Percentiles rank a stretch among this genome's conserved stretches.
phyloP scores from a whole-genome alignment of 2,113 vertebrate genomes.

The Apaloderma vittatum region DNA sequence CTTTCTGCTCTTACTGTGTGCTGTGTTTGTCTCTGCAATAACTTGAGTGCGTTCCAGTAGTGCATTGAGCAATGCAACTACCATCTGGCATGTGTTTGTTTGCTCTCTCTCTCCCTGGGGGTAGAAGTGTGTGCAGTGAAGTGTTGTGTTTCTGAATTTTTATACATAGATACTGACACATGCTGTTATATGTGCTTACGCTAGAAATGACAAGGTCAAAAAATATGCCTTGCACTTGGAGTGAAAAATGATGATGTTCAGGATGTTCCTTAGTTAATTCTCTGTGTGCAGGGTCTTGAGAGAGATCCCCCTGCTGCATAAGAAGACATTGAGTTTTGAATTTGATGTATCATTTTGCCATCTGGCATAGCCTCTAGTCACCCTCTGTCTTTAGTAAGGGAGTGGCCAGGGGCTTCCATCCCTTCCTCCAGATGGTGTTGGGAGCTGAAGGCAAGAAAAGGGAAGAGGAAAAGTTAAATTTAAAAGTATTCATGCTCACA shows the following conservation, averaged over 20 bases:
- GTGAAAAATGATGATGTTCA: neutral
- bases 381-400: neutral
- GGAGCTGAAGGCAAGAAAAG: slow-evolving; percentile 1
- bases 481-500: slow-evolving; percentile 24
- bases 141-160: slow-evolving; percentile 55
- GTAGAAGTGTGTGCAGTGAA: slow-evolving; percentile 36
- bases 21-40: slow-evolving; percentile 14
- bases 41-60: slow-evolving; percentile 44
- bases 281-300: neutral
- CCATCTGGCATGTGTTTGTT: slow-evolving; percentile 68
- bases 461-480: slow-evolving; percentile 42
- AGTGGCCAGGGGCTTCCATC: slow-evolving; percentile 36
- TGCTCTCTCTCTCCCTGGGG: neutral
- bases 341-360: neutral
- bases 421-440: slow-evolving; percentile 52
- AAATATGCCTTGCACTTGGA: neutral
- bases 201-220: slow-evolving; percentile 56
- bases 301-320: neutral
- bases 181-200: neutral
- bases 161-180: neutral
- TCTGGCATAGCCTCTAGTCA: slow-evolving; percentile 18
- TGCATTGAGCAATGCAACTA: slow-evolving; percentile 11
- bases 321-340: neutral
- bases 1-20: neutral
- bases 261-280: neutral